Percentiles rank a stretch among this genome's conserved stretches.
These are phyloP conservation scores for Andricus quercusramuli DNA, from an alignment of 2,888 invertebrate species.

Conservation along the genomic window DNA sequence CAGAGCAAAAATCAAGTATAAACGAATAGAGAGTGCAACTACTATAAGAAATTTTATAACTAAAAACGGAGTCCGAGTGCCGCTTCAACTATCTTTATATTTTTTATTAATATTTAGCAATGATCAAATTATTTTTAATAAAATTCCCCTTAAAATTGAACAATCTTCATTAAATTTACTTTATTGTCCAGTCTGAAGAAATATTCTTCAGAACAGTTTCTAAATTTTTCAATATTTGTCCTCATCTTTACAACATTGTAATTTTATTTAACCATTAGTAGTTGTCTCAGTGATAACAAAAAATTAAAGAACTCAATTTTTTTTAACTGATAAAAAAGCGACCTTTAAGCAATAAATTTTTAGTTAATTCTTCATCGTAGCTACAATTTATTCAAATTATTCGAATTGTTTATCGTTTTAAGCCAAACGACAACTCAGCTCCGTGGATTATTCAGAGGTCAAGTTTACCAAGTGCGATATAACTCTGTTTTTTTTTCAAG, in stretches of 20 bases:
- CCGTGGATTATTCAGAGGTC: background rate
- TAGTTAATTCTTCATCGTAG: background rate
- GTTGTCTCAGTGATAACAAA: background rate
- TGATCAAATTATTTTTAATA: too few species aligned
- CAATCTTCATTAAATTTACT: background rate
- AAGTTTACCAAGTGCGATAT: slow-evolving; percentile 29
- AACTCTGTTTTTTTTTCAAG: slow-evolving; percentile 36
- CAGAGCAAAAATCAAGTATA: slow-evolving; percentile 59
- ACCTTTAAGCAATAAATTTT: background rate
- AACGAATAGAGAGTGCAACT: slow-evolving; percentile 57
- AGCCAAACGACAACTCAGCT: slow-evolving; percentile 29
- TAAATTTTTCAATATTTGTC: background rate
- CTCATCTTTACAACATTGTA: background rate
- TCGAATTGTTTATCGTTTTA: background rate
- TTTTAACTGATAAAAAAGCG: too few species aligned
- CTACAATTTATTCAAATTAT: background rate
- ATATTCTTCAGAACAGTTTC: background rate
- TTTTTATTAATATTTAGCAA: background rate
- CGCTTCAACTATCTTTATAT: background rate
- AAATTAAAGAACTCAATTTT: background rate
- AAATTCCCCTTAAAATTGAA: background rate
- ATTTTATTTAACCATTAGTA: background rate
- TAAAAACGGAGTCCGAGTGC: slow-evolving; percentile 47
- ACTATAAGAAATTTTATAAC: slow-evolving; percentile 49
- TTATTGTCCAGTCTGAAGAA: background rate